A percentile compares a stretch with the other conserved stretches of the same genome.
These are phyloP conservation scores for Eulemur coronatus DNA, from an alignment of 2,797 vertebrate genomes.

Conservation along the genomic window DNA sequence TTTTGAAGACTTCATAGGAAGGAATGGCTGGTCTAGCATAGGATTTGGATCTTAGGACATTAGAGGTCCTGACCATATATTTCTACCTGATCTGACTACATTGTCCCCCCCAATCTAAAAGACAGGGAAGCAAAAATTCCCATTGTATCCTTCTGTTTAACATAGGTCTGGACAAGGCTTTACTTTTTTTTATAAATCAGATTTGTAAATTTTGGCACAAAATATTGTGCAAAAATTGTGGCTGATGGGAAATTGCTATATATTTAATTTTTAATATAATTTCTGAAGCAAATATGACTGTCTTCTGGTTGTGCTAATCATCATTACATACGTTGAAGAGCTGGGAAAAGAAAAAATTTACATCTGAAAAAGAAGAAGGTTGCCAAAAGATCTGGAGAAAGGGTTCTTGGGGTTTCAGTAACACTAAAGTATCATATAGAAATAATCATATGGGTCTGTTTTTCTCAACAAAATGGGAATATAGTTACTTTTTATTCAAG, in stretches of 20 bases:
- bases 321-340: not conserved
- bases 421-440: not conserved
- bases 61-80: not conserved
- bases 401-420: not conserved
- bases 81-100: not conserved
- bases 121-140: not conserved
- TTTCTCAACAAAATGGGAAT: not conserved
- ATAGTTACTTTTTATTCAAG: not conserved
- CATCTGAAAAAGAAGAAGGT: conserved; percentile 12
- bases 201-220: conserved; percentile 28
- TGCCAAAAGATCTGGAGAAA: not conserved
- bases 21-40: not conserved
- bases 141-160: not conserved
- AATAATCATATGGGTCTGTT: not conserved
- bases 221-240: conserved; percentile 5
- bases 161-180: not conserved
- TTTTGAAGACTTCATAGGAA: not conserved
- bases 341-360: not conserved
- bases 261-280: conserved; percentile 6
- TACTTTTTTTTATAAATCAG: not conserved
- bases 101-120: not conserved
- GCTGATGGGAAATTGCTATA: not conserved
- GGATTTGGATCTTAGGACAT: not conserved
- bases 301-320: not conserved
- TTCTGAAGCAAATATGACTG: conserved; percentile 22